A percentile compares a stretch with the other conserved stretches of the same genome.
Evolutionary conservation across 2,113 vertebrate genomes (phyloP).

Genomic region (Anthoscopus minutus): DNA sequence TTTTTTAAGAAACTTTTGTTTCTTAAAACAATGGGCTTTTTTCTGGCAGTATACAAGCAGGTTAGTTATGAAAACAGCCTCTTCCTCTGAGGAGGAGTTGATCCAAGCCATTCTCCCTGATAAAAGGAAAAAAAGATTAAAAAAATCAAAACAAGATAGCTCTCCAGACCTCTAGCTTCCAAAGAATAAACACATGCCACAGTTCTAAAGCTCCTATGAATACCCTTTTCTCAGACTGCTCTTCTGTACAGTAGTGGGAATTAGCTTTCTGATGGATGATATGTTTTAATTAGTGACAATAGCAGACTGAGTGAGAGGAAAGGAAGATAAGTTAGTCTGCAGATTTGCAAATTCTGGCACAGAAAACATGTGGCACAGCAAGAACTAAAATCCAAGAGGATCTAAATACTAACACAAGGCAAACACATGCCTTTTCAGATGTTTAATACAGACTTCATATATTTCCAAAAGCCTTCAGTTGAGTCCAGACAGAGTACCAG

Average conservation of each 20-base stretch:
- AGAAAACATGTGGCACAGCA: background rate
- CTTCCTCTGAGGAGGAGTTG: background rate
- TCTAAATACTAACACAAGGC: background rate
- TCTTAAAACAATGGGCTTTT: background rate
- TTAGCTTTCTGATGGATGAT: background rate
- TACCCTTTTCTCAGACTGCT: background rate
- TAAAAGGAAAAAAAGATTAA: background rate
- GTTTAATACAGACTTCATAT: slow-evolving; percentile 5
- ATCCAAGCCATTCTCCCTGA: background rate
- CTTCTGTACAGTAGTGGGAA: background rate
- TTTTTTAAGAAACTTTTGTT: background rate
- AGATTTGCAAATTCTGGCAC: background rate
- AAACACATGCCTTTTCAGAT: background rate
- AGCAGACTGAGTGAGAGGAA: background rate
- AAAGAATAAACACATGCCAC: background rate
- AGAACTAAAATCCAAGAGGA: background rate
- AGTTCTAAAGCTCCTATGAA: background rate
- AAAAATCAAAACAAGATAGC: background rate
- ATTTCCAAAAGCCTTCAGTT: background rate
- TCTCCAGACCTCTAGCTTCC: background rate
- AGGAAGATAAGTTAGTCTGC: background rate
- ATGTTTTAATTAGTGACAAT: background rate
- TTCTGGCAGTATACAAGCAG: background rate
- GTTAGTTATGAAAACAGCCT: background rate
- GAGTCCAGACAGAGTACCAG: slow-evolving; percentile 17